Base-by-base conservation (phyloP, 2,113 vertebrate species). In the Empidonax traillii region DNA sequence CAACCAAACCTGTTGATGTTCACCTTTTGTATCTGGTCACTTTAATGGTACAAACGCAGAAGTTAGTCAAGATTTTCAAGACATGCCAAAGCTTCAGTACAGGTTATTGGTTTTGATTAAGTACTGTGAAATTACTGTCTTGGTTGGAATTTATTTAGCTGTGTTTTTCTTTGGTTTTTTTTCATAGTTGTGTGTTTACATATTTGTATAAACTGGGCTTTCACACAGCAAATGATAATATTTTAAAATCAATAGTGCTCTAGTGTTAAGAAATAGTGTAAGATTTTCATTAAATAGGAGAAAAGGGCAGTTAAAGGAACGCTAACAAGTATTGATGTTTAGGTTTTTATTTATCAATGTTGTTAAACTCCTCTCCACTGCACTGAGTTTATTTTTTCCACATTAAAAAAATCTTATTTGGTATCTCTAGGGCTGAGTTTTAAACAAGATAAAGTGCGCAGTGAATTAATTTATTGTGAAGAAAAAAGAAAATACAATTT, bases 311-410 rank as follows among this genome's bases (percentile, higher is more conserved):
- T 98, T 98, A 98, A 98, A 98, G 96, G 96, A 97, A 98, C 98
- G 98, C 98, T 99, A 99, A 98, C 96, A 94, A 97, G 96, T 98
- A 99, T 98, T 94, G 98, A 99, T 97, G 97, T 98, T 97, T 97
- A 97, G 91, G 98, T 98, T 98, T 98, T 98, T 98, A 98, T 98
- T 98, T 98, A 98, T 98, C 98, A 98, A 85, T 98, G 97, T 97
- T 98, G 96, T 98, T 98, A 97, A 98, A 98, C 96, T 97, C 92
- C 94, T 96, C 89, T 92, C 63, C 95, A 69, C 84, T 94, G 94
- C 95, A 97, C 88, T 52, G 90, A 97, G 96, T 98, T 98, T 98
- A 97, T 98, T 97, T 96, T 96, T 95, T 97, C 88, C 82, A 93
- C 65, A 71, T 95, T 88, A 96, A 96, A 82, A 62, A 95, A 96